Evolutionary conservation across 2,888 invertebrate species (phyloP), one percentile per base, ranked within the genome.

Genomic region (Acrobasis suavella): DNA sequence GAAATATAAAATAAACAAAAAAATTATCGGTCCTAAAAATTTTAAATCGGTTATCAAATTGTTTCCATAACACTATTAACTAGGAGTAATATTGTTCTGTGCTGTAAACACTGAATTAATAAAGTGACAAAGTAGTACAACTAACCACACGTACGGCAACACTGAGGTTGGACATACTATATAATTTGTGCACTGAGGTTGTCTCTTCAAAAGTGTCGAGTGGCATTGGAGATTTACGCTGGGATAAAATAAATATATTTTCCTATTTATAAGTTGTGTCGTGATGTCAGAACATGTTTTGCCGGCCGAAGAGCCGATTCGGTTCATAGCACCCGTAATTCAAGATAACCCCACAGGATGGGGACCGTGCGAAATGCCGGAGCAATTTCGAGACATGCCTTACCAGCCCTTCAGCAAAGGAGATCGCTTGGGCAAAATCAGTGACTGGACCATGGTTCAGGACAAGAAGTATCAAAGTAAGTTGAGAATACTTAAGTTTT

Each of bases 401-500:
- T 99, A 99, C 90, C 99, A 99, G 91, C 99, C 99, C 50, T 99
- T 99, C 87, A 98, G 99, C 73, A 99, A 99, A 92, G 98, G 98
- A 67, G 99, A 99, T 89, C 96, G 99, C 74, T 94, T 99, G 71
- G 99, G 99, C 74, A 99, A 99, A 94, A 99, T 99, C 76, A 98
- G 99, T 78, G 99, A 99, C 85, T 99, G 99, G 99, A 99, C 98
- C 62, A 97, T 98, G 64, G 96, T 97, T 7, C 97, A 97, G 78
- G 98, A 99, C 81, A 97, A 98, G 76, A 96, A 99, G 91, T 98
- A 98, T 85, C 95, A 96, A 71, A 97, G 97, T 97, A 92, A 94
- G 96, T 93, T 61, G 42, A 58, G 37, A 60, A 52, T 39, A 9
- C 9, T 50, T 50, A 38, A 52, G 50, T 46, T 68, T 69, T 37